Percentiles rank a stretch among this genome's conserved stretches.
Evolutionary conservation across 2,113 vertebrate species (phyloP).

Genomic region (Erythrocercus mccallii): DNA sequence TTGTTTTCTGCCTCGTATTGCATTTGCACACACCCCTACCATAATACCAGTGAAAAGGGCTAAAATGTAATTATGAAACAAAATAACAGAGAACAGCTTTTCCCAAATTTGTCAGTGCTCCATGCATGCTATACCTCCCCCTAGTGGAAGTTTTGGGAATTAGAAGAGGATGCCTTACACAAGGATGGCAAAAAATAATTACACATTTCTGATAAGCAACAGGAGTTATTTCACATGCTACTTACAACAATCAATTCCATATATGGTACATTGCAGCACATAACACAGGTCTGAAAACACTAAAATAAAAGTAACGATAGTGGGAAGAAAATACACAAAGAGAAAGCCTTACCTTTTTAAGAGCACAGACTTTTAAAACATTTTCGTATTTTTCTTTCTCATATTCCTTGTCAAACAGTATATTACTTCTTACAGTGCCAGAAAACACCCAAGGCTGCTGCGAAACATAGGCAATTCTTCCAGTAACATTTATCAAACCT

Average conservation of each 20-base stretch:
- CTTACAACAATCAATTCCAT: background rate
- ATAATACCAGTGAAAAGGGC: background rate
- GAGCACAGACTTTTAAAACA: constrained; percentile 88
- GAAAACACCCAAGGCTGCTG: constrained; percentile 97
- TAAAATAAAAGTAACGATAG: accelerated
- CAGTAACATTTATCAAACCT: constrained; percentile 81
- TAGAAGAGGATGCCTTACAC: background rate
- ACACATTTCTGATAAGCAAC: background rate
- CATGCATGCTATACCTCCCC: background rate
- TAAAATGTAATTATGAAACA: background rate
- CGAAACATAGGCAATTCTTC: constrained; percentile 86
- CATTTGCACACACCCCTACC: background rate
- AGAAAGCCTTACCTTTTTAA: constrained; percentile 82
- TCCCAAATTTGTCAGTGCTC: background rate
- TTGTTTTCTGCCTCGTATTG: background rate
- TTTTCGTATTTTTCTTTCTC: constrained; percentile 84
- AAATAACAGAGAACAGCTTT: background rate
- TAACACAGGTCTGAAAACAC: background rate
- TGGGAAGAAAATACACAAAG: background rate
- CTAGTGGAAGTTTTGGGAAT: background rate
- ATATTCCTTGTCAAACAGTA: constrained; percentile 92
- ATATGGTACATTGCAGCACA: accelerated
- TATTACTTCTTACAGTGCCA: constrained; percentile 92
- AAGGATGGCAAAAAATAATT: background rate
- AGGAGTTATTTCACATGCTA: background rate